A percentile compares a stretch with the other conserved stretches of the same genome.
phyloP scores from a whole-genome alignment of 2,797 vertebrate species.

The Chanos chanos region DNA sequence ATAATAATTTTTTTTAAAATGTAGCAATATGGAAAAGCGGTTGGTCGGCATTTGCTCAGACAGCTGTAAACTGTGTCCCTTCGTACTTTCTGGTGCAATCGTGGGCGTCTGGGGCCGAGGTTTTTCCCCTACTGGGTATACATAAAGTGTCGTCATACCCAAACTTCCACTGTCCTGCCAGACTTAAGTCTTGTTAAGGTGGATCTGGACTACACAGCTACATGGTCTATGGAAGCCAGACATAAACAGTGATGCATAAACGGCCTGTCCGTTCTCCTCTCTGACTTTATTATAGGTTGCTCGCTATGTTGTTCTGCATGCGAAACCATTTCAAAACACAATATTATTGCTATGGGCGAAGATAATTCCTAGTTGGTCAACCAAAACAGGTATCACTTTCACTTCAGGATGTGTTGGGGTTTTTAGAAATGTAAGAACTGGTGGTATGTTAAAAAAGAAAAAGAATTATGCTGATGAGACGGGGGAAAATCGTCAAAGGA shows the following conservation, averaged over 20 bases:
- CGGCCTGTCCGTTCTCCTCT: constrained; percentile 39
- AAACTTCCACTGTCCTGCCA: constrained; percentile 59
- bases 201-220: constrained; percentile 54
- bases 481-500: too few species aligned
- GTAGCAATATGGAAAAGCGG: too few species aligned
- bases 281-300: constrained; percentile 41
- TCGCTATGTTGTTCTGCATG: constrained; percentile 33
- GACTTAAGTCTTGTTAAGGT: constrained; percentile 44
- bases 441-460: constrained; percentile 15
- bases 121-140: too few species aligned
- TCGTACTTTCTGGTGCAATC: too few species aligned
- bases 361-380: constrained; percentile 28
- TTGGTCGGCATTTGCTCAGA: too few species aligned
- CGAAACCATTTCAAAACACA: constrained; percentile 33
- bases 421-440: constrained; percentile 23
- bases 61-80: too few species aligned
- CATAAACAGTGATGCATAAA: constrained; percentile 58
- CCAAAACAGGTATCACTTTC: constrained; percentile 26
- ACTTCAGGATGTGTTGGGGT: constrained; percentile 23
- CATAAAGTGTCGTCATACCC: constrained; percentile 6
- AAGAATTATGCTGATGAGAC: constrained; percentile 10
- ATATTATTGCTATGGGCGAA: constrained; percentile 28
- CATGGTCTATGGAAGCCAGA: constrained; percentile 58
- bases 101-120: too few species aligned
- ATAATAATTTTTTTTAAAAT: too few species aligned